These are phyloP conservation scores for Cosmopolites sordidus DNA, from an alignment of 2,888 invertebrate species.

Conservation along the genomic window DNA sequence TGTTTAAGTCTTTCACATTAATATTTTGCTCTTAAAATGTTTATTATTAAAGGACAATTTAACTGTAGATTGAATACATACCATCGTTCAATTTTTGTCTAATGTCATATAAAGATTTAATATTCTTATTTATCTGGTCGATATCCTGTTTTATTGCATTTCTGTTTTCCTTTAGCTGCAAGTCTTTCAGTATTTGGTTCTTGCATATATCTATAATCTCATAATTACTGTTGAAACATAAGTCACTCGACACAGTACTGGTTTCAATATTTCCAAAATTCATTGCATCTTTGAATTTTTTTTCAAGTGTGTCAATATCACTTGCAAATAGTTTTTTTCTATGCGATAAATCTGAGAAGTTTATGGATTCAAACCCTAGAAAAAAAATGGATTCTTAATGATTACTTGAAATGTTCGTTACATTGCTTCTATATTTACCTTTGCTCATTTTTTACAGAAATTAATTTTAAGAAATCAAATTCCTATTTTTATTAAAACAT, in stretches of 20 bases:
- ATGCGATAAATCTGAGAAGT: slow-evolving; percentile 2
- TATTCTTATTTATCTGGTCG: slow-evolving; percentile 2
- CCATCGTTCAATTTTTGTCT: slow-evolving; percentile 11
- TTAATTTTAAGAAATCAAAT: too few species aligned
- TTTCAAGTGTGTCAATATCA: not conserved
- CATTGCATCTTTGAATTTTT: not conserved
- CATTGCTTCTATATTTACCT: too few species aligned
- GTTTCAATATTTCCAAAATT: too few species aligned
- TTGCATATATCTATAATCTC: too few species aligned
- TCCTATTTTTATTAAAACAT: too few species aligned
- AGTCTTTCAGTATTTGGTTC: too few species aligned
- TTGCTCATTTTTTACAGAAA: too few species aligned
- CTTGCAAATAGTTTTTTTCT: slow-evolving; percentile 2
- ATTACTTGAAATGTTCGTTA: too few species aligned
- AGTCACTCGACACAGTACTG: too few species aligned
- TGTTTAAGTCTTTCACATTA: slow-evolving; percentile 5
- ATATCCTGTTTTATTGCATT: not conserved
- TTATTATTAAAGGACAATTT: too few species aligned
- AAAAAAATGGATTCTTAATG: too few species aligned
- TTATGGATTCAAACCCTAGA: slow-evolving; percentile 1
- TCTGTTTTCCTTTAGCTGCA: slow-evolving; percentile 1
- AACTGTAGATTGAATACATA: not conserved
- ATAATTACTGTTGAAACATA: too few species aligned
- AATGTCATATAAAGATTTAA: slow-evolving; percentile 3
- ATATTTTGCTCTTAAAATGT: slow-evolving; percentile 9